Base-by-base conservation (phyloP, 1,140 invertebrate genomes). In the Bathynomus jamesi region DNA sequence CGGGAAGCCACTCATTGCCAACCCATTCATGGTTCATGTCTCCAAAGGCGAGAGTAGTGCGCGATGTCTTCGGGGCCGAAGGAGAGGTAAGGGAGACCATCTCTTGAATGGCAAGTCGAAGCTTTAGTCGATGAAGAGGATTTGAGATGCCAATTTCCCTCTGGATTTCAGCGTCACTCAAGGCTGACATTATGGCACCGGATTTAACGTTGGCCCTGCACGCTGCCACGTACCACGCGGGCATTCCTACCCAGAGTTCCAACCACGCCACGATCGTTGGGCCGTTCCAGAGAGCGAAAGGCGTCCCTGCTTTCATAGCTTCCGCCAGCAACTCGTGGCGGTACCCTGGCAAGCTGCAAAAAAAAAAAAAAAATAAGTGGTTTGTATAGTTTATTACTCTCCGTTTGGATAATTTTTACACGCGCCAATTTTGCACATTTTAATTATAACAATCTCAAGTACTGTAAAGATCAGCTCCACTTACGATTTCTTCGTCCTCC, bases 11-110 rank as follows among this genome's bases (percentile, higher is more conserved):
- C 78, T 93, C 90, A 83, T 99, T 99, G 71, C 96, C 98, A 79
- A 99, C 96, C 96, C 97, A 99, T 86, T 99, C 96, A 83, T 99
- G 98, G 85, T 99, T 99, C 98, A 99, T 99, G 84, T 99, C 96
- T 73, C 97, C 97, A 85, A 98, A 99, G 64, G 97, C 97, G 80
- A 99, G 85, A 69, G 94, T 95, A 79, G 95, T 94, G 78, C 94
- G 88, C 71, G 94, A 94, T 63, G 95, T 96, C 83, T 94, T 93
- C 65, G 95, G 94, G 67, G 95, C 95, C 21, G 94, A 96, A 53
- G 96, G 95, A 77, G 94, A 96, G 63, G 98, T 99, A 67, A 99
- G 84, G 61, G 94, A 96, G 69, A 99, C 97, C 97, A 99, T 99
- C 87, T 99, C 96, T 85, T 97, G 84, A 63, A 99, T 99, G 31